Evolutionary conservation across 2,888 invertebrate species (phyloP), one percentile per base, ranked within the genome.

Genomic region (Neoaliturus tenellus): DNA sequence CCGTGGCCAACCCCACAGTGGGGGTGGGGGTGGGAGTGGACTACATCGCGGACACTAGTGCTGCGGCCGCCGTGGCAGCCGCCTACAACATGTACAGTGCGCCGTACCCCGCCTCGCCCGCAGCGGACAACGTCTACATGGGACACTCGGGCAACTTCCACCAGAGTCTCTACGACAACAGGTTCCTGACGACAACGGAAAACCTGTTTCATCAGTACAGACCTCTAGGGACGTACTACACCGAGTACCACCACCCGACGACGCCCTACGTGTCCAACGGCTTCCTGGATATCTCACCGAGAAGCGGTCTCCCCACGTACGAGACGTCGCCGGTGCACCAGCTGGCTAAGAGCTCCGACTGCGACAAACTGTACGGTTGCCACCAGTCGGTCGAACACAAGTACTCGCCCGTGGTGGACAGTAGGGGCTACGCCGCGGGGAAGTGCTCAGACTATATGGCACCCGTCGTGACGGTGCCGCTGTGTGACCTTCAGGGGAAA

Each of bases 201-300:
- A 97, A 97, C 89, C 93, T 98, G 88, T 97, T 97, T 92, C 95
- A 96, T 89, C 97, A 97, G 90, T 98, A 98, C 91, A 94, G 97
- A 86, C 95, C 97, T n/a, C 91, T 98, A 75, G 95, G 97, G 51
- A 93, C 94, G 4, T 97, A 97, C 90, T 96, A 96, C 89, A 84
- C 87, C n/a, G 88, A 88, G 33, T 88, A 88, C 84, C 94, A 94
- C 88, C 95, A 95, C 87, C 93, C 95, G 62, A 90, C 93, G 1
- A 91, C 93, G 82, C 92, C 93, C 0, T 95, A 95, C 89, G 94
- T 95, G 84, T 94, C 96, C 62, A 97, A 97, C 88, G 97, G 97
- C 4, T 97, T 97, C 90, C 92, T 97, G 84, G 96, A 96, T 89
- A 95, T 95, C 86, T 93, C 95, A 0, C 92, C 95, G 12, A 93